These are phyloP conservation scores for Conomelus anceps DNA, from an alignment of 2,888 invertebrate species.

Conservation along the genomic window DNA sequence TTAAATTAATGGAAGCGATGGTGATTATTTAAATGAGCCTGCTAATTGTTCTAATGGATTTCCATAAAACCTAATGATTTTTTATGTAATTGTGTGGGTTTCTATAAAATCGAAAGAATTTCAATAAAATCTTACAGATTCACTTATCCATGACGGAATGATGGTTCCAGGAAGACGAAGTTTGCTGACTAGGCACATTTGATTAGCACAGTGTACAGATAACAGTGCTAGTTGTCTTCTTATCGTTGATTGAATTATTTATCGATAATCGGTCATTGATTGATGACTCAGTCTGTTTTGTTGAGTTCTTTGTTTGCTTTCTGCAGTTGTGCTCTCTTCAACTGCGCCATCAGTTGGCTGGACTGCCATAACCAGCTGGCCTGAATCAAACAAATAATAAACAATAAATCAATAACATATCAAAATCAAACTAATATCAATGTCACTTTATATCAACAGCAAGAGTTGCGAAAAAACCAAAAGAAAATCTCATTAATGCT, in stretches of 20 bases:
- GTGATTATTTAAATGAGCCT: not conserved
- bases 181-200: not conserved
- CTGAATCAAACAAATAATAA: slow-evolving; percentile 44
- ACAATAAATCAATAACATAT: not conserved
- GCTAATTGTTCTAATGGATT: too few relatives aligned
- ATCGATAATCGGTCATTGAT: not conserved
- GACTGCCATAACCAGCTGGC: slow-evolving; percentile 87
- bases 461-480: not conserved
- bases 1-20: not conserved
- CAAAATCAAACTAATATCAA: not conserved
- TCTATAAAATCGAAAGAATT: not conserved
- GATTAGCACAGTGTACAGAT: not conserved
- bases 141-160: too few relatives aligned
- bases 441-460: not conserved
- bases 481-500: too few relatives aligned
- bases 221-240: not conserved
- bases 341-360: slow-evolving; percentile 76
- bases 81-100: not conserved
- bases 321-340: slow-evolving; percentile 72
- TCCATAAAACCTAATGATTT: too few relatives aligned
- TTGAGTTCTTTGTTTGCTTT: slow-evolving; percentile 36
- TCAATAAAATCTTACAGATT: too few relatives aligned
- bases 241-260: not conserved
- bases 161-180: not conserved
- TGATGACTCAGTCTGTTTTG: not conserved